Evolutionary conservation across 2,113 vertebrate genomes (phyloP), one percentile per base, ranked within the genome.

Genomic region (Melanerpes aurifrons): DNA sequence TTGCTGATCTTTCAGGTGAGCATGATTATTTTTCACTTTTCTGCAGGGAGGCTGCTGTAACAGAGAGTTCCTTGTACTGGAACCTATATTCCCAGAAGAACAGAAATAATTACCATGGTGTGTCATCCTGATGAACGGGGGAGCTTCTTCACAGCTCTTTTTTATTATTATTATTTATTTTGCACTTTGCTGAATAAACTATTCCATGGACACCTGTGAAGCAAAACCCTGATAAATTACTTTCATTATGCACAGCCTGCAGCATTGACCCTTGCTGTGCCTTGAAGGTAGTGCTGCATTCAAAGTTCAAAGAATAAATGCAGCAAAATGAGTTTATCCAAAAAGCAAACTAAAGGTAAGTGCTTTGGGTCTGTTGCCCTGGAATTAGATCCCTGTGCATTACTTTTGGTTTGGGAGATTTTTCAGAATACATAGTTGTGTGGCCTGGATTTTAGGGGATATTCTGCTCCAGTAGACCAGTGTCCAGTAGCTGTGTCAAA

Each of bases 151-250:
- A 72, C n/a, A 94, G 86, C 31, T 20, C 43, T 78, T 57, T 63
- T 48, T 79, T 76, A 12, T 50, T 50, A 22, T 22, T 84, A 54
- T 31, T 40, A 74, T 59, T 57, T 37, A 66, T 84, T 84, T 70
- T 47, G 7, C 12, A 85, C 90, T 87, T 90, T 95, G 95, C 95
- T 96, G 96, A 96, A 58, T 77, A 19, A 45, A 82, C 35, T 59
- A 25, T 88, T 92, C 79, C 88, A 45, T 9, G 90, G 87, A 95
- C 87, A 96, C 68, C 92, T 96, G 86, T 96, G 94, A 92, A 96
- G 59, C 56, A 63, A 81, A 78, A n/a, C 37, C 29, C 24, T 90
- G 77, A 96, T 95, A 94, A 94, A 96, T 97, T 93, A 86, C 71
- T 69, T 87, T 37, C 76, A 40, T 29, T 70, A 61, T 72, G 66